Conservation (phyloP, 64 coral and sea anemone genomes). For the Catalaphyllia jardinei region DNA sequence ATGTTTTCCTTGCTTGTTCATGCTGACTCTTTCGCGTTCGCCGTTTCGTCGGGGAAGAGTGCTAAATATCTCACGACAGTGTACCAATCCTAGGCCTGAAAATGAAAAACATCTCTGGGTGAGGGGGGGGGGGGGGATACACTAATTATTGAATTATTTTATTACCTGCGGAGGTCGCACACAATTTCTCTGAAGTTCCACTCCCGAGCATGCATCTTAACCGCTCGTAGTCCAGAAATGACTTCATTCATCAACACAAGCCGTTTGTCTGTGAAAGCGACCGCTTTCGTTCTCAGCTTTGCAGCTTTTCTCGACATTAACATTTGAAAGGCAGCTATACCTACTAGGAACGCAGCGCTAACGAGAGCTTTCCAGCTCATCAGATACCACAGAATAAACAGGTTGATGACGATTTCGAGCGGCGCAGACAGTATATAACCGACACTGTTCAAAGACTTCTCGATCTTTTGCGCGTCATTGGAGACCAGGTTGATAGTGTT, state of each 20-base stretch:
- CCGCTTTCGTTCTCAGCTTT: not conserved
- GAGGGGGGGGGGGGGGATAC: no score
- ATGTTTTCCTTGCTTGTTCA: no score
- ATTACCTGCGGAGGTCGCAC: conserved; percentile 34
- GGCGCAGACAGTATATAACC: not conserved
- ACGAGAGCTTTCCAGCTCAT: conserved; percentile 40
- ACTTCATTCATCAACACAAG: conserved; percentile 27
- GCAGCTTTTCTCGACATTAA: not conserved
- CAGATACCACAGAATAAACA: conserved; percentile 28
- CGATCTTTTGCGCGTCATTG: conserved; percentile 25
- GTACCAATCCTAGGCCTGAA: no score
- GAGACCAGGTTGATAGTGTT: conserved; percentile 50
- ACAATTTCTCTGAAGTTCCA: conserved; percentile 36
- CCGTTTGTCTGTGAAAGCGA: conserved; percentile 25
- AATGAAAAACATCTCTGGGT: no score
- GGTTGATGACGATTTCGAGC: not conserved
- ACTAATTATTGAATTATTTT: no score
- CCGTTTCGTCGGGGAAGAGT: no score
- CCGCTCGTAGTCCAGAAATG: conserved; percentile 34
- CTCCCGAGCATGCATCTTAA: conserved; percentile 60
- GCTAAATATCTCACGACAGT: no score
- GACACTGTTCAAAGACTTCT: no score
- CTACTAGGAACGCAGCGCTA: not conserved
- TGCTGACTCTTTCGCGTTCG: no score
- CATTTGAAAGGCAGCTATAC: not conserved